Conservation (phyloP, 2,113 vertebrate species). For the Telmatochromis sp. region DNA sequence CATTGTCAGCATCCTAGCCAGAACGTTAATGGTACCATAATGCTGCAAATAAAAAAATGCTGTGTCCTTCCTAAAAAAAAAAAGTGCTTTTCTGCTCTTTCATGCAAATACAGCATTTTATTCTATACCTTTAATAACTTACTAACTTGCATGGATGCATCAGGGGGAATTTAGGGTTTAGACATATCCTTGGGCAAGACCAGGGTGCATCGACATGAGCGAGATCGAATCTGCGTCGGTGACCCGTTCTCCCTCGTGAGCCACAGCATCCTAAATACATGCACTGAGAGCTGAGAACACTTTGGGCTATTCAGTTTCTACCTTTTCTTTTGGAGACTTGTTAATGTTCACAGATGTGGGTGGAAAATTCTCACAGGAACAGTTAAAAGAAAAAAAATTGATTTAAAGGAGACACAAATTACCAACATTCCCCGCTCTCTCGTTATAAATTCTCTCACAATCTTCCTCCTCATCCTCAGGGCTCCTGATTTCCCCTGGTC, state of each 20-base stretch:
- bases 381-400: not conserved
- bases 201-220: not conserved
- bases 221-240: not conserved
- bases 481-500: conserved; percentile 24
- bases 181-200: not conserved
- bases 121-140: not conserved
- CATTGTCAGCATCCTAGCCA: not conserved
- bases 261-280: not conserved
- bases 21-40: not conserved
- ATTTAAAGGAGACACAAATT: conserved; percentile 1
- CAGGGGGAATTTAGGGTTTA: not conserved
- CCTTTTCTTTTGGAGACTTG: not conserved
- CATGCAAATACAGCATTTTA: not conserved
- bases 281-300: not conserved
- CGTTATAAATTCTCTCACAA: conserved; percentile 28
- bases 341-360: not conserved
- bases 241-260: not conserved
- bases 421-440: conserved; percentile 14
- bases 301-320: not conserved
- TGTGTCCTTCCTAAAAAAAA: not conserved
- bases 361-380: not conserved
- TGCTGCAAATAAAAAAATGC: not conserved
- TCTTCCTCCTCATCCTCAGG: conserved; percentile 25
- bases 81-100: not conserved
- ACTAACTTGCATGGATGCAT: not conserved